These are phyloP conservation scores for Alloplasta piceator DNA, from an alignment of 2,888 invertebrate genomes.

Conservation along the genomic window DNA sequence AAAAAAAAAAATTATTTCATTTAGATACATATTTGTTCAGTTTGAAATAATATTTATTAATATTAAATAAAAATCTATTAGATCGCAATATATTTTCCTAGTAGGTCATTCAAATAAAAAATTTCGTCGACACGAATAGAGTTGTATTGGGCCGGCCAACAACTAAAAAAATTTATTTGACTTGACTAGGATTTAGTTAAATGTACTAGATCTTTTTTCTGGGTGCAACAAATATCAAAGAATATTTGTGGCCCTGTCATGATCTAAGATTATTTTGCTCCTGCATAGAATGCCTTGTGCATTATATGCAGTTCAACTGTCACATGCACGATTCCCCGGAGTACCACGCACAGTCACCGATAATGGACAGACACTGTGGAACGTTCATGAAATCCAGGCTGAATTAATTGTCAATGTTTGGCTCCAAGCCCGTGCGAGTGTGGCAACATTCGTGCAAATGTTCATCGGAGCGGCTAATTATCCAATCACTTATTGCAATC, in stretches of 20 bases:
- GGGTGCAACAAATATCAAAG: too few relatives aligned
- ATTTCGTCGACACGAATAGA: too few relatives aligned
- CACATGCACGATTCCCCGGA: slow-evolving; percentile 77
- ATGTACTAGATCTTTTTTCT: too few relatives aligned
- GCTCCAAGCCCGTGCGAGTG: not conserved
- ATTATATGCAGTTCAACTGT: slow-evolving; percentile 70
- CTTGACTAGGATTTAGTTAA: too few relatives aligned
- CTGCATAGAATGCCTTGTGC: slow-evolving; percentile 32
- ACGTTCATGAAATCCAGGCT: slow-evolving; percentile 73
- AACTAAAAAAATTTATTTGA: too few relatives aligned
- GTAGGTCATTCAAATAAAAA: too few relatives aligned
- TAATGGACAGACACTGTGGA: slow-evolving; percentile 75
- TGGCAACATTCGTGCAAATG: slow-evolving; percentile 34
- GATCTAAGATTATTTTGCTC: not conserved
- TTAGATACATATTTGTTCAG: too few relatives aligned
- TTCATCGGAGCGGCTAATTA: not conserved
- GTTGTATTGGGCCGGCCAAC: too few relatives aligned
- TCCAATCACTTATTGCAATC: not conserved
- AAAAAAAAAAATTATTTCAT: too few relatives aligned
- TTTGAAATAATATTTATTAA: too few relatives aligned
- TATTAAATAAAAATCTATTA: too few relatives aligned
- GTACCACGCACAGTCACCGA: slow-evolving; percentile 71
- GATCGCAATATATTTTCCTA: too few relatives aligned
- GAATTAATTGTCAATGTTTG: slow-evolving; percentile 80
- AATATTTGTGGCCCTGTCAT: not conserved